Evolutionary conservation across 2,113 vertebrate genomes (phyloP).

Genomic region (Carassius auratus): DNA sequence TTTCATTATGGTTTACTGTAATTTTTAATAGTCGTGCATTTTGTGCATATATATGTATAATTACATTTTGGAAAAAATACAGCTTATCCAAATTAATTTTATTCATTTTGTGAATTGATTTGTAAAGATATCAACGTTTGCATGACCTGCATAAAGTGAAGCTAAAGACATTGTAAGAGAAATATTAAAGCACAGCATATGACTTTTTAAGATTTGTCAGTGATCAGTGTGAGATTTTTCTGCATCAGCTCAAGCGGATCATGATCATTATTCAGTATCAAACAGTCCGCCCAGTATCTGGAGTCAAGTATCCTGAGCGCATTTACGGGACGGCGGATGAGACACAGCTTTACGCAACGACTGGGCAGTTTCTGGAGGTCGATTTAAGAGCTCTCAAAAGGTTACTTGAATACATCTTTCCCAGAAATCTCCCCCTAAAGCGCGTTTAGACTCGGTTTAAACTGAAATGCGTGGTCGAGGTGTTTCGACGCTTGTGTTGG

Average conservation of each 20-base stretch:
- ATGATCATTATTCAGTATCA: not conserved
- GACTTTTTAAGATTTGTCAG: no score
- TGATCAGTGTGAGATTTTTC: no score
- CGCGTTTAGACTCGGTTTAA: not conserved
- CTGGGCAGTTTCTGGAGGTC: not conserved
- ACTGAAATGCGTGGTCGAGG: conserved; percentile 64
- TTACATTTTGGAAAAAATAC: not conserved
- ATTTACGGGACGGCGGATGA: not conserved
- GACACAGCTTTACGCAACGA: not conserved
- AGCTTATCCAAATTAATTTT: not conserved
- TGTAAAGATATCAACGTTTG: not conserved
- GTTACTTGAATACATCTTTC: not conserved
- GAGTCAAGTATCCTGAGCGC: not conserved
- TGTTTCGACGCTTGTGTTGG: conserved; percentile 57
- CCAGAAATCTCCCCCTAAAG: not conserved
- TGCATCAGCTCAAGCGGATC: not conserved
- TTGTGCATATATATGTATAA: no score
- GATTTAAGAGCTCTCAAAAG: not conserved
- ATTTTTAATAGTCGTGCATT: not conserved
- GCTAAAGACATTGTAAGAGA: not conserved
- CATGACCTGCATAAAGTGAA: no score
- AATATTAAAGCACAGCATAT: not conserved
- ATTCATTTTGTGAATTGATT: not conserved
- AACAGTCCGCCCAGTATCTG: conserved; percentile 25
- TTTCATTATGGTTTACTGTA: not conserved